phyloP scores from a whole-genome alignment of 2,113 vertebrate species.

The Pseudorectes ferrugineus region DNA sequence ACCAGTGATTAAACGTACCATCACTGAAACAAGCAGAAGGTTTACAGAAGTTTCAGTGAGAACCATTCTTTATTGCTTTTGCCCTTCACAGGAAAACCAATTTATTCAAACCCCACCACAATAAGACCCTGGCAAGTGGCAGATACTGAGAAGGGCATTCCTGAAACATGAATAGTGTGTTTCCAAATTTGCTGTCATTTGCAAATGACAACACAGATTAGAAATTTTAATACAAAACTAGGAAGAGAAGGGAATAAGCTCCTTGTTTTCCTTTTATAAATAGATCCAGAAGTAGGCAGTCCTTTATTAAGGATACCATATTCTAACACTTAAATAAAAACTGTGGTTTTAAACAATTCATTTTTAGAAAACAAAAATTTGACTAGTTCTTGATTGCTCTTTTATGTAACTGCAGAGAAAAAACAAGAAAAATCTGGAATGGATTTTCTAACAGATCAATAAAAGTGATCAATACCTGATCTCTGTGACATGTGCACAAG shows the following conservation, averaged over 20 bases:
- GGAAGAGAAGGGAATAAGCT: background rate
- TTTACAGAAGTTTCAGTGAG: background rate
- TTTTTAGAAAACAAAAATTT: background rate
- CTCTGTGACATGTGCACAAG: fast-evolving
- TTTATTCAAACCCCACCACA: background rate
- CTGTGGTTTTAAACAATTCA: background rate
- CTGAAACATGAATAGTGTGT: background rate
- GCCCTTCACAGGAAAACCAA: background rate
- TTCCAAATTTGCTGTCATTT: background rate
- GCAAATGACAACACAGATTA: background rate
- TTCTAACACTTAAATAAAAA: background rate
- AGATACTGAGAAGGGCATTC: background rate
- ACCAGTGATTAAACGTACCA: background rate
- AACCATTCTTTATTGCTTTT: background rate
- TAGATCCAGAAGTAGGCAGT: background rate
- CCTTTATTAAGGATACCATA: background rate
- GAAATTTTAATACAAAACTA: background rate
- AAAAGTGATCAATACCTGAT: background rate
- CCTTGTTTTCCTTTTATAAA: background rate
- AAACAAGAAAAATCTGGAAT: background rate
- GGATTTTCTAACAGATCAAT: background rate
- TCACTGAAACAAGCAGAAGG: background rate
- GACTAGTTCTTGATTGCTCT: background rate
- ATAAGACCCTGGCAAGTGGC: background rate
- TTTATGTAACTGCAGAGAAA: background rate